phyloP scores from a whole-genome alignment of 2,888 invertebrate genomes.

The Holacanthella duospinosa region DNA sequence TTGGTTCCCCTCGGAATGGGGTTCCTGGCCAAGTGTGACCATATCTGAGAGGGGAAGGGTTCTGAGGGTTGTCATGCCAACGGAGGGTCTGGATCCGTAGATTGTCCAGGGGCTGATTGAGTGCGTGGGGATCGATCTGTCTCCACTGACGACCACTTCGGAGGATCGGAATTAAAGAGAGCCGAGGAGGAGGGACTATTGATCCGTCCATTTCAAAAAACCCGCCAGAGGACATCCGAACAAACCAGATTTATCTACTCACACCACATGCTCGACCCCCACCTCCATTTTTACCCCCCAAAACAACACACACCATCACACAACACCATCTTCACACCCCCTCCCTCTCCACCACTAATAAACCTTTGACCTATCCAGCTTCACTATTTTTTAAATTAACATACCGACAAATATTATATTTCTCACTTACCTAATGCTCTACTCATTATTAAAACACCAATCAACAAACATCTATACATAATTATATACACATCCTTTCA shows the following conservation, averaged over 20 bases:
- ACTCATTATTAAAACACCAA: no score
- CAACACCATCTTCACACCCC: no score
- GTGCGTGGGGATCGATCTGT: neutral
- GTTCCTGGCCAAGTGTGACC: slow-evolving; percentile 8
- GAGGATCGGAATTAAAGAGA: neutral
- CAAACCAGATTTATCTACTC: neutral
- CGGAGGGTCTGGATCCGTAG: neutral
- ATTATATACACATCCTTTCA: no score
- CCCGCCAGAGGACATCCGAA: neutral
- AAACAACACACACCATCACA: no score
- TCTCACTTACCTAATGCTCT: no score
- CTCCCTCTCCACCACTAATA: slow-evolving; percentile 6
- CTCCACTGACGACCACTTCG: neutral
- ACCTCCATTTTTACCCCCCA: neutral
- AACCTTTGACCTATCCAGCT: no score
- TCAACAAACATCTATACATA: no score
- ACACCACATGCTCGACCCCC: neutral
- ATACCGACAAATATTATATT: no score
- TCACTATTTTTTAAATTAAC: no score
- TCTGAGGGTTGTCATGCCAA: neutral
- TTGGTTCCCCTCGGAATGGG: neutral
- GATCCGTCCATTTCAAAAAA: neutral
- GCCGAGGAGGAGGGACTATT: neutral
- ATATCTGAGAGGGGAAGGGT: no score
- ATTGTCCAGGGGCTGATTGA: slow-evolving; percentile 12